Evolutionary conservation across 2,888 invertebrate genomes (phyloP).

Genomic region (Pheosia tremula): DNA sequence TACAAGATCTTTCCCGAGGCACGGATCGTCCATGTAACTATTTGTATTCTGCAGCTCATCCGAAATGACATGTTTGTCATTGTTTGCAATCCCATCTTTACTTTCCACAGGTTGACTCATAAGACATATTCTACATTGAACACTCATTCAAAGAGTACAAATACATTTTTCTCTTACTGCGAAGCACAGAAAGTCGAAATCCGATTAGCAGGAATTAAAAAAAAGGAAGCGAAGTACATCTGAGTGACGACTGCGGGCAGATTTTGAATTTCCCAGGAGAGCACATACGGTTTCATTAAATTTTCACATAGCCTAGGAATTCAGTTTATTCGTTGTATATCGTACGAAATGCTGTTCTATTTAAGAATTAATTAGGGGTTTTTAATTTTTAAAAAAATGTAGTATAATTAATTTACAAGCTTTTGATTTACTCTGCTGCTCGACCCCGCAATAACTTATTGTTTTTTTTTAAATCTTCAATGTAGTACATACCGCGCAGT

Average conservation of each 20-base stretch:
- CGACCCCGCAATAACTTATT: too few species aligned
- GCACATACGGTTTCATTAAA: conserved; percentile 30
- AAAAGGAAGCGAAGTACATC: conserved; percentile 27
- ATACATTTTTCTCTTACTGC: not conserved
- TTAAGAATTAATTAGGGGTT: too few species aligned
- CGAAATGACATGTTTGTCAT: too few species aligned
- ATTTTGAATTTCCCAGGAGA: conserved; percentile 53
- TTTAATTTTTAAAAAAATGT: too few species aligned
- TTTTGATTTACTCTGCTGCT: too few species aligned
- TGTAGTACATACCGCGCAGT: too few species aligned
- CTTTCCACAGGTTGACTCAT: too few species aligned
- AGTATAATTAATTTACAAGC: too few species aligned
- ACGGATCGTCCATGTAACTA: too few species aligned
- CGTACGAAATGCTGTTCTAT: conserved; percentile 6
- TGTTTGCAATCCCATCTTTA: too few species aligned
- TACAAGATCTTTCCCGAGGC: not conserved
- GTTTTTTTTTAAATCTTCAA: too few species aligned
- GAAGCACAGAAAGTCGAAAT: conserved; percentile 9
- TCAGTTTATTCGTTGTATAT: conserved; percentile 13
- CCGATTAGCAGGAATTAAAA: conserved; percentile 31
- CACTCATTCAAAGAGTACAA: not conserved
- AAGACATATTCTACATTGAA: not conserved
- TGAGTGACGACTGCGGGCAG: conserved; percentile 30
- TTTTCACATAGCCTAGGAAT: conserved; percentile 37
- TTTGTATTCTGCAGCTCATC: too few species aligned